These are phyloP conservation scores for Gonocerus acuteangulatus DNA, from an alignment of 2,888 invertebrate species.

Conservation along the genomic window DNA sequence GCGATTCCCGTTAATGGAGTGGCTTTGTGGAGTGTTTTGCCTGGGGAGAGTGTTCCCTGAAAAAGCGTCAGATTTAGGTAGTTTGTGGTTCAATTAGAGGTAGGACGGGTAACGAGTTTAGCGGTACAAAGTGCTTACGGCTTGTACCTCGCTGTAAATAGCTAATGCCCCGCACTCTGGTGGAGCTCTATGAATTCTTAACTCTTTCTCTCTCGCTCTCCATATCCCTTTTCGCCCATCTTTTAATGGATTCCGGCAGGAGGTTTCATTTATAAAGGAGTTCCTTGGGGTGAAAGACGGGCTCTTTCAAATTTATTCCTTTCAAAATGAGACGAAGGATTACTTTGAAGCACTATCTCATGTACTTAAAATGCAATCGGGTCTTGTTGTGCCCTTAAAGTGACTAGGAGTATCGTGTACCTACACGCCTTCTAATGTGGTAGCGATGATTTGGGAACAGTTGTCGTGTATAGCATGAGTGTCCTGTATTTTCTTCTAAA, in stretches of 20 bases:
- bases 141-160: slow-evolving; percentile 25
- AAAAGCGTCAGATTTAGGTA: slow-evolving; percentile 35
- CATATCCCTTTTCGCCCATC: background rate
- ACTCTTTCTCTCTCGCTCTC: background rate
- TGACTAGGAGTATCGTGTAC: too few species aligned
- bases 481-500: too few species aligned
- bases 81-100: slow-evolving; percentile 36
- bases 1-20: background rate
- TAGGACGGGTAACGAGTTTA: slow-evolving; percentile 15
- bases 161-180: slow-evolving; percentile 25
- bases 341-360: too few species aligned
- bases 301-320: too few species aligned
- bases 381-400: too few species aligned
- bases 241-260: background rate
- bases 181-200: slow-evolving; percentile 11
- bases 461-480: too few species aligned
- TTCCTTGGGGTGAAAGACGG: too few species aligned
- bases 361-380: too few species aligned
- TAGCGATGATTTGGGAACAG: too few species aligned
- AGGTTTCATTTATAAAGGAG: too few species aligned
- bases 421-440: too few species aligned
- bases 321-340: too few species aligned
- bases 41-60: background rate
- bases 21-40: background rate
- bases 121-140: slow-evolving; percentile 26